Evolutionary conservation across 1,140 invertebrate species (phyloP), one percentile per base, ranked within the genome.

Genomic region (Diuraphis noxia): DNA sequence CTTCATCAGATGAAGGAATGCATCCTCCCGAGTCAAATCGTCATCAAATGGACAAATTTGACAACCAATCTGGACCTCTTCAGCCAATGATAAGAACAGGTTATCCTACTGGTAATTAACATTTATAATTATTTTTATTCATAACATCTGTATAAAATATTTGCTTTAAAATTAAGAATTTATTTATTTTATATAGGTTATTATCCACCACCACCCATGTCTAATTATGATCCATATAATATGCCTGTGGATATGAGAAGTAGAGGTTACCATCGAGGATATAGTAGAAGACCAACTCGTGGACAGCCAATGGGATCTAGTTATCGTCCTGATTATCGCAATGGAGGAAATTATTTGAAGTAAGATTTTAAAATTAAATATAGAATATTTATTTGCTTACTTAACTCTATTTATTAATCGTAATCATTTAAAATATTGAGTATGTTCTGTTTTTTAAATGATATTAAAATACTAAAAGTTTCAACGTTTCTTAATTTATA

Each of bases 31-130:
- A 91, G 21, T 91, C 89, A 52, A 79, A 34, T 52, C 89, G 40
- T 49, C 89, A 91, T 91, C 89, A 91, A 52, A 49, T 91, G 23
- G 89, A 91, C 13, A 91, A 91, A 91, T 91, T 91, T 52, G 43
- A 91, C 30, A 91, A 49, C 38, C 40, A 63, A 49, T 38, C 72
- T 91, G 77, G 43, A n/a, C 7, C 88, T 25, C 38, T 38, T 49
- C 88, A 77, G 10, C 13, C 88, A 77, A 36, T 90, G 34, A 90
- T 91, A 34, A 91, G 89, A 91, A 40, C 40, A 46, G 89, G 72
- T 40, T 91, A 81, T 81, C 34, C 77, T 91, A 30, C 63, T 36
- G 41, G 89, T 91, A 82, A 36, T 0, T 81, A n/a, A n/a, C 4
- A n/a, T 63, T 3, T 63, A 63, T 63, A 17, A n/a, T 63, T n/a